phyloP scores from a whole-genome alignment of 37 sponge, comb jelly and placozoan genomes.

The Oopsacas minuta region DNA sequence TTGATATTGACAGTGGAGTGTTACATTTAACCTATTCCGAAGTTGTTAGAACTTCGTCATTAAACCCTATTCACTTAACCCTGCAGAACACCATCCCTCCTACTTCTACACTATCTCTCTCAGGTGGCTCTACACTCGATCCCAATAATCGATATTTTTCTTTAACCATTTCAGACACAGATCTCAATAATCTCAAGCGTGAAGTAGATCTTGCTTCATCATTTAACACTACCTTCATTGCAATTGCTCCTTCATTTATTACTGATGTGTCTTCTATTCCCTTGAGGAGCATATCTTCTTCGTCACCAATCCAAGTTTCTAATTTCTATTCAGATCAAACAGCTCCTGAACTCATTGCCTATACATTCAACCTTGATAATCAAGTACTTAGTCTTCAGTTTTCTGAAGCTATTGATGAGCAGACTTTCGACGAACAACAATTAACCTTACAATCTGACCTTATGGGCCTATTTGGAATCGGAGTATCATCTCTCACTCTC shows the following conservation, averaged over 20 bases:
- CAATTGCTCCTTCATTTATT: constrained; percentile 27
- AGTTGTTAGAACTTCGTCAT: constrained; percentile 43
- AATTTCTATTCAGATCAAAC: constrained; percentile 21
- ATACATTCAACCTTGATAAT: constrained; percentile 13
- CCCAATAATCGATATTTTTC: constrained; percentile 20
- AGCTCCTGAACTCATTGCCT: neutral
- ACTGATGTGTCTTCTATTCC: constrained; percentile 29
- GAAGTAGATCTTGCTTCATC: constrained; percentile 27
- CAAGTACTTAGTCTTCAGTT: neutral
- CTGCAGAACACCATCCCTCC: constrained; percentile 33
- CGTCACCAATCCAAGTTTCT: constrained; percentile 27
- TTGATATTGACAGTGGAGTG: constrained; percentile 50
- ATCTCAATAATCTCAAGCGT: neutral
- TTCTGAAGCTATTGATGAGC: constrained; percentile 20
- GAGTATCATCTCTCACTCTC: neutral
- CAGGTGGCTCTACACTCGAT: neutral
- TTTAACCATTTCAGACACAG: neutral
- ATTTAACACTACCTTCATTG: constrained; percentile 40
- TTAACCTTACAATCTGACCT: neutral
- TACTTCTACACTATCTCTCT: constrained; percentile 21
- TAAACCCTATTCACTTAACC: constrained; percentile 39
- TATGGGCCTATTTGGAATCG: neutral
- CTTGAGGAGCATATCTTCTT: neutral
- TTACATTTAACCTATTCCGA: constrained; percentile 60
- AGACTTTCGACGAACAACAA: constrained; percentile 1